Base-by-base conservation (phyloP, 2,888 invertebrate genomes). In the Cabera pusaria region DNA sequence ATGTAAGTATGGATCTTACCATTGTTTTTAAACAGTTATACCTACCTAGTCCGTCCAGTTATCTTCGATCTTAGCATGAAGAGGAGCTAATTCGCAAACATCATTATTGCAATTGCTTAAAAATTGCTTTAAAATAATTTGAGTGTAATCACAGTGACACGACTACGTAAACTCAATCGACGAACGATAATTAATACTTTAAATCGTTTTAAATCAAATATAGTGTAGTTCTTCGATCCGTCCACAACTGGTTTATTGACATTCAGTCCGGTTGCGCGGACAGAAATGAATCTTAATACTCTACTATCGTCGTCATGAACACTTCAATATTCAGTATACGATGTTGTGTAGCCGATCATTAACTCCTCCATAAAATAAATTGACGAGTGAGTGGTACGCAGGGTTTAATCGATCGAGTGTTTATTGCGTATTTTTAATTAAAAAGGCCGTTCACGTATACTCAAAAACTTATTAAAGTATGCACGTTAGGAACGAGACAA, bases 261-360 rank as follows among this genome's bases (percentile, higher is more conserved):
- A 80, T 77, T 75, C 73, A 63, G 62, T 46, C 59, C 59, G 60
- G 59, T 57, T 48, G 40, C 47, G 52, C 56, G 55, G 38, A 53
- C 50, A 51, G 57, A 64, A 72, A 72, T 72, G 67, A 80, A 78
- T 76, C 62, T 72, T 71, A 70, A 78, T 77, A 66, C 49, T 53
- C 37, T 48, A 45, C 57, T 50, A 36, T 40, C 45, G 56, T 14
- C 14, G 14, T 53, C 49, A 44, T 50, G 44, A 53, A 44, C 49
- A 47, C 49, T 56, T 54, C 50, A 55, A 56, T 61, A 56, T 56
- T 51, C 46, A 50, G 38, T 56, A 54, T 57, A 60, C 52, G 50
- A 57, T 59, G 46, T 56, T 55, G 52, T 56, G 48, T 49, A 43
- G 40, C 43, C 49, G 45, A 43, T 57, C 47, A 50, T 57, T 56